Conservation (phyloP, 1,140 invertebrate genomes). For the Drosophila sucinea region DNA sequence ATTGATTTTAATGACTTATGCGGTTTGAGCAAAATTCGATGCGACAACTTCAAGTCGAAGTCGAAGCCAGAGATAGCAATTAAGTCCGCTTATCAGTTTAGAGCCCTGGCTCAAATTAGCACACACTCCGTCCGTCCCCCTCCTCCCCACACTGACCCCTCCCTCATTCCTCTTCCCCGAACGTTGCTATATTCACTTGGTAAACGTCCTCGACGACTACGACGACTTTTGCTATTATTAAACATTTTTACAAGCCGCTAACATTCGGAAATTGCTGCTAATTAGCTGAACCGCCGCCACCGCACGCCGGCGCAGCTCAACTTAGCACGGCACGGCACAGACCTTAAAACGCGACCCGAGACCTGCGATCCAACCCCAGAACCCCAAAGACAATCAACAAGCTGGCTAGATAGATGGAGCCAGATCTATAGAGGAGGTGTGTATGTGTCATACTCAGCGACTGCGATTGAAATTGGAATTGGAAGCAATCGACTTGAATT, state of each 20-base stretch:
- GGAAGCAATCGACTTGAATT: constrained; percentile 61
- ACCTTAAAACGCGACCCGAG: constrained; percentile 66
- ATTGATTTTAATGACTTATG: constrained; percentile 50
- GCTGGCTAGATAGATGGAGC: neutral
- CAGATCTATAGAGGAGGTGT: constrained; percentile 4
- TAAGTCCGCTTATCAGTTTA: constrained; percentile 76
- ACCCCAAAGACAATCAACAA: neutral
- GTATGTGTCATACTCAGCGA: constrained; percentile 37
- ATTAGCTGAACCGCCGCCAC: constrained; percentile 67
- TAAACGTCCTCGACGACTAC: constrained; percentile 56
- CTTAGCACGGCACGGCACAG: constrained; percentile 54
- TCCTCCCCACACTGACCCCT: neutral
- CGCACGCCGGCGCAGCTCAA: constrained; percentile 68
- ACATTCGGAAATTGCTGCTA: constrained; percentile 78
- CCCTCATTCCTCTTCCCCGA: neutral
- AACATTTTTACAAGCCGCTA: constrained; percentile 79
- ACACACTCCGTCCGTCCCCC: constrained; percentile 26
- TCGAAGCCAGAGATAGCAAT: constrained; percentile 63
- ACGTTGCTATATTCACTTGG: constrained; percentile 8
- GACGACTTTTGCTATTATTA: constrained; percentile 62
- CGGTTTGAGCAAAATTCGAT: constrained; percentile 47
- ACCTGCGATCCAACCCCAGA: neutral
- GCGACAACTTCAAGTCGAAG: constrained; percentile 54
- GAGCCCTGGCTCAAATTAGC: constrained; percentile 66
- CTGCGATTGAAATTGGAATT: constrained; percentile 32